Percentiles rank a stretch among this genome's conserved stretches.
Conservation (phyloP, 2,113 vertebrate genomes). For the Narcine bancroftii region DNA sequence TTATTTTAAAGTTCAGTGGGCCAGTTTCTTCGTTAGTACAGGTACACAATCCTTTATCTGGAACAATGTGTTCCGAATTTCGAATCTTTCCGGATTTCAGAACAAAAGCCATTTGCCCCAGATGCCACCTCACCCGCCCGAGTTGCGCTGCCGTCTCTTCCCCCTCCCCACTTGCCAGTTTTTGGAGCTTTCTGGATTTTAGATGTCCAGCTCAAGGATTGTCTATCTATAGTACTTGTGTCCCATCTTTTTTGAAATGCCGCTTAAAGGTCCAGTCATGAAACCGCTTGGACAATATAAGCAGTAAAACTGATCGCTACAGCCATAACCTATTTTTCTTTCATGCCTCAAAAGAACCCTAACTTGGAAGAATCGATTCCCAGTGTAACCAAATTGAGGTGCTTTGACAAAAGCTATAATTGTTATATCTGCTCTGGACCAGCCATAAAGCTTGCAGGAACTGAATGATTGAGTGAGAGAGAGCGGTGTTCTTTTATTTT, state of each 20-base stretch:
- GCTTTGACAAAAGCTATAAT: slow-evolving; percentile 1
- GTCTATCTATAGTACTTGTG: background rate
- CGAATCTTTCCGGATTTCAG: too few species aligned
- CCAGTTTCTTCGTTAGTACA: too few species aligned
- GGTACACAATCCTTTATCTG: too few species aligned
- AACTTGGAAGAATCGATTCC: background rate
- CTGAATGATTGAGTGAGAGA: too few species aligned
- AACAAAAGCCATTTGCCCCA: too few species aligned
- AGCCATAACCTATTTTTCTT: background rate
- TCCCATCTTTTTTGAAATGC: background rate
- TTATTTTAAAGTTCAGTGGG: background rate
- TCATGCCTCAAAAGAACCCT: background rate
- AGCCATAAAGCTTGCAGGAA: background rate
- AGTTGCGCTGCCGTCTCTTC: too few species aligned
- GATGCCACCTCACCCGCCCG: too few species aligned
- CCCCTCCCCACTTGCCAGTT: too few species aligned
- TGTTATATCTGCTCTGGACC: background rate
- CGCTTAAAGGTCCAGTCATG: background rate
- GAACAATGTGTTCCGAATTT: too few species aligned
- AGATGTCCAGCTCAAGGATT: too few species aligned
- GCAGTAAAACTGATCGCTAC: background rate
- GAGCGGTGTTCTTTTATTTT: too few species aligned
- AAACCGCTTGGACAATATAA: background rate
- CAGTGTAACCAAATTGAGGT: background rate
- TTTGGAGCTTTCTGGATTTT: too few species aligned